Conservation (phyloP, 2,113 vertebrate genomes). For the Nerophis ophidion region DNA sequence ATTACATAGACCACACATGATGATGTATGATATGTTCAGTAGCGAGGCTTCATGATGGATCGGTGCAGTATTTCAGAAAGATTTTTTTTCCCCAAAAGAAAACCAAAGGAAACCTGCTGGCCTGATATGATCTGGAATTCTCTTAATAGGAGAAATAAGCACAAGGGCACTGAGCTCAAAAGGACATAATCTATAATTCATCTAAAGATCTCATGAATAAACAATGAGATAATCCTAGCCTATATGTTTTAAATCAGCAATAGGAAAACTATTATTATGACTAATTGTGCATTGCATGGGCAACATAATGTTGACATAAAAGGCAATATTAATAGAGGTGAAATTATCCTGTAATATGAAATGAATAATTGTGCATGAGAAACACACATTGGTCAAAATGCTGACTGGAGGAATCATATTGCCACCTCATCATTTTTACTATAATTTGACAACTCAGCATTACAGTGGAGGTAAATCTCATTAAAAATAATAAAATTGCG, state of each 20-base stretch:
- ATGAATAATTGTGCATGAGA: background rate
- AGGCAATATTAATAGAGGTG: slow-evolving; percentile 10
- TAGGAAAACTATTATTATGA: slow-evolving; percentile 50
- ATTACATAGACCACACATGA: slow-evolving; percentile 9
- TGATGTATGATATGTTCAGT: slow-evolving; percentile 34
- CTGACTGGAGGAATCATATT: slow-evolving; percentile 16
- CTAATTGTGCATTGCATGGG: slow-evolving; percentile 14
- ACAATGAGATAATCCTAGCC: slow-evolving; percentile 60
- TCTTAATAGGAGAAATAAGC: slow-evolving; percentile 60
- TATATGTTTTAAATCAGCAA: slow-evolving; percentile 68
- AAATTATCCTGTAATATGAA: background rate
- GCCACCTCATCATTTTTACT: background rate
- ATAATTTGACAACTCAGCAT: too few relatives aligned
- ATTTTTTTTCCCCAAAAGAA: slow-evolving; percentile 29
- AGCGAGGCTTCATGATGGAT: slow-evolving; percentile 40
- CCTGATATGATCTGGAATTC: slow-evolving; percentile 59
- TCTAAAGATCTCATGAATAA: slow-evolving; percentile 70
- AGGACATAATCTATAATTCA: slow-evolving; percentile 71
- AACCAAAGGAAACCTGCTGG: slow-evolving; percentile 38
- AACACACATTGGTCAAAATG: slow-evolving; percentile 4
- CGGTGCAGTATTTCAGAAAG: slow-evolving; percentile 31
- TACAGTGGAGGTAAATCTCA: background rate
- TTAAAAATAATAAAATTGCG: background rate
- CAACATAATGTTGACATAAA: background rate
- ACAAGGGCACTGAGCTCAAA: slow-evolving; percentile 60